Evolutionary conservation across 2,797 vertebrate genomes (phyloP), one percentile per base, ranked within the genome.

Genomic region (Anniella stebbinsi): DNA sequence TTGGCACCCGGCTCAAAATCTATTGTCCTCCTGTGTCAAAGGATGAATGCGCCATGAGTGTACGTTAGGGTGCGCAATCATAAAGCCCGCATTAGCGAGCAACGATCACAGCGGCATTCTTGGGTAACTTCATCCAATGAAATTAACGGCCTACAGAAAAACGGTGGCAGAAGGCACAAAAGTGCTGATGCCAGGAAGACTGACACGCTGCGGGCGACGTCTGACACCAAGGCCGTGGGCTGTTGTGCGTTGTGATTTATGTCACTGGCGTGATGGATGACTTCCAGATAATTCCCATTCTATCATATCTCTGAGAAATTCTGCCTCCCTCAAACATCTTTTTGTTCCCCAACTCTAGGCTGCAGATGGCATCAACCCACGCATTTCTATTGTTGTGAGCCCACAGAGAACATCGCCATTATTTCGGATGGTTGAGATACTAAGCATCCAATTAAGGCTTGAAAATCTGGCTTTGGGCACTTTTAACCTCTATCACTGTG

Each of bases 201-300:
- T 93, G 98, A 97, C 70, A 97, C 96, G 92, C 96, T 33, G 95
- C 96, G 92, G 98, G 97, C 88, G 95, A 97, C 69, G 82, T 60
- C 90, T 97, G 98, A 98, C 98, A 97, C 97, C 92, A 94, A 96
- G 97, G 97, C 96, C 97, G 96, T 93, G 93, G 95, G 96, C 98
- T 96, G 96, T 98, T 98, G 98, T 98, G 97, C 97, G 97, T 94
- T 97, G 98, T 98, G 98, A 98, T 98, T 99, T 98, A 96, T 98
- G 99, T 99, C 99, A 98, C 94, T 8, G 0, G 94, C 97, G 98
- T 99, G 99, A 99, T 99, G 99, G 98, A 99, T 99, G 97, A 98
- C 97, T 97, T 96, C 98, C 97, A 96, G 97, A 98, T 98, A 97
- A 95, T 97, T 97, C 95, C 98, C 97, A 98, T 98, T 99, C 98